Conservation (phyloP, 2,113 vertebrate species). For the Pangasianodon gigas region DNA sequence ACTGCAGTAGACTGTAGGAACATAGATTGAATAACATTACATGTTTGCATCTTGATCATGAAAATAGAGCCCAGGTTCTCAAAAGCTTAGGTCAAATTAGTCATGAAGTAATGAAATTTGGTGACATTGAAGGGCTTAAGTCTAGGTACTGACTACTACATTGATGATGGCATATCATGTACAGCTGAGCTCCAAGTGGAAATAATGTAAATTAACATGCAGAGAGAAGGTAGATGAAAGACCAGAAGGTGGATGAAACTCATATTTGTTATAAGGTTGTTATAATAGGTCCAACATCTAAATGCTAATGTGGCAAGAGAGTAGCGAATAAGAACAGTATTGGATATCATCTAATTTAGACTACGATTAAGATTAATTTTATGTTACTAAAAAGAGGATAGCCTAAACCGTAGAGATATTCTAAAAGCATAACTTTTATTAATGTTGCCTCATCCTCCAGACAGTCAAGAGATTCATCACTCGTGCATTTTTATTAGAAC, state of each 20-base stretch:
- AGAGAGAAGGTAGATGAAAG: background rate
- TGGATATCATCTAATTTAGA: background rate
- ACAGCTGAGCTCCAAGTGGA: background rate
- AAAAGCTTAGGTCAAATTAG: background rate
- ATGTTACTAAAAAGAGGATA: background rate
- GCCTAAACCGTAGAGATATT: background rate
- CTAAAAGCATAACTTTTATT: background rate
- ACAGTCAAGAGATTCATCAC: background rate
- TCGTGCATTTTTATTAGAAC: background rate
- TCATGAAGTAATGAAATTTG: background rate
- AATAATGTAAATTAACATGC: background rate
- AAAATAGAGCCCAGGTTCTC: background rate
- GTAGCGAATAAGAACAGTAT: background rate
- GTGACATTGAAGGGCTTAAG: too few relatives aligned
- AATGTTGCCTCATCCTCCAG: background rate
- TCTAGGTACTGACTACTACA: background rate
- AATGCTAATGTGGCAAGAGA: background rate
- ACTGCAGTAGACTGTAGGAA: background rate
- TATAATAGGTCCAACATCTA: background rate
- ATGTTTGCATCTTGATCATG: background rate
- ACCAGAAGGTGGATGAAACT: too few relatives aligned
- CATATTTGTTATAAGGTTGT: too few relatives aligned
- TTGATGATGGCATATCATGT: background rate
- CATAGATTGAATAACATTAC: background rate
- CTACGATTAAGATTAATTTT: background rate